Evolutionary conservation across 2,113 vertebrate species (phyloP), one percentile per base, ranked within the genome.

Genomic region (Varanus komodoensis): DNA sequence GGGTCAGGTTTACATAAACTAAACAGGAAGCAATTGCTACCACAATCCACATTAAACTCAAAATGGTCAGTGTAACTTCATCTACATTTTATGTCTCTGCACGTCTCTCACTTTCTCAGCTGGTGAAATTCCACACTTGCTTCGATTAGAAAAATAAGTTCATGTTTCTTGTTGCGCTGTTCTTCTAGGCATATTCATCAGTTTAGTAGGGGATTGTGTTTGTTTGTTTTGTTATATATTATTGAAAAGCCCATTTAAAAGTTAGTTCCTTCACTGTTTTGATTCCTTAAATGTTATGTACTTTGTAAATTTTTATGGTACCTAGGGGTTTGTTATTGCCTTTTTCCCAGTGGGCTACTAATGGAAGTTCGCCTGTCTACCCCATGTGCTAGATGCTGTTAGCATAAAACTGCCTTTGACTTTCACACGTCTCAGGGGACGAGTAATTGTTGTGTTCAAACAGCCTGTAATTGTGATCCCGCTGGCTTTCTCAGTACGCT

Each of bases 401-500:
- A 97, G 97, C 96, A 97, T 96, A 97, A 97, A 97, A 98, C 97
- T 97, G 98, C 97, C 97, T 98, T 97, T 98, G 97, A 98, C 97
- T 98, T 97, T 97, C 97, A 97, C 97, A 97, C 96, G 96, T 97
- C 96, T 97, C 97, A 93, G 95, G 97, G 97, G 96, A 97, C 97
- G 87, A 97, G 96, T 97, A 96, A 97, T 98, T 97, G 98, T 98
- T 98, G 97, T 98, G 97, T 98, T 98, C 98, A 97, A 97, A 98
- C 97, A 98, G 98, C 97, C 97, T 97, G 97, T 98, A 98, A 98
- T 98, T 98, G 97, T 97, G 96, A 97, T 98, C 97, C 98, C 97
- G 97, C 97, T 98, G 97, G 97, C 96, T 97, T 97, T 97, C 98
- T 97, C 95, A 98, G 97, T 98, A 97, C 96, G 97, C 98, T 98